Percentiles rank a stretch among this genome's conserved stretches.
phyloP scores from a whole-genome alignment of 2,797 vertebrate genomes.

The Sebastes trivittatus region DNA sequence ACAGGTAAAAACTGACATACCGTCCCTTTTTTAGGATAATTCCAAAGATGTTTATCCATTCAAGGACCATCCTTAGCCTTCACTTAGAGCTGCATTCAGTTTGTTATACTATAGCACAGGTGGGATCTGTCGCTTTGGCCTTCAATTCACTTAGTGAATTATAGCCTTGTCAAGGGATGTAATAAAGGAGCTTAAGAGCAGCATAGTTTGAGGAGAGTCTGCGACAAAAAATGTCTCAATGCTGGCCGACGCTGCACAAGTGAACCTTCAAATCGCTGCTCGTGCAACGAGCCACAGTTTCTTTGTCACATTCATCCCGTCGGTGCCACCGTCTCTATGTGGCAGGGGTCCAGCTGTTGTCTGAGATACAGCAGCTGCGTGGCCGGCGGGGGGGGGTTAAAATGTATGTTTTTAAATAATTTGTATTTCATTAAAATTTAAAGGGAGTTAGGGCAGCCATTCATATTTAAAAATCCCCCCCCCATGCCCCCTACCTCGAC shows the following conservation, averaged over 20 bases:
- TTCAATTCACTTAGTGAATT: constrained; percentile 10
- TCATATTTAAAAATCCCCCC: constrained; percentile 51
- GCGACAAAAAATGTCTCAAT: constrained; percentile 2
- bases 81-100: background rate
- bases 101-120: background rate
- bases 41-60: background rate
- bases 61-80: background rate
- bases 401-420: constrained; percentile 71
- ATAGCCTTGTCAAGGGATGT: background rate
- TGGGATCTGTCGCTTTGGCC: background rate
- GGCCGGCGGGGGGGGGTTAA: constrained; percentile 16
- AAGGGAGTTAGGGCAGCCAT: constrained; percentile 46
- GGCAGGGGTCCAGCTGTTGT: constrained; percentile 48
- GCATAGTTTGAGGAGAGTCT: background rate
- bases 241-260: background rate
- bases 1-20: too few species aligned
- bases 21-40: background rate
- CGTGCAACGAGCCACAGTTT: background rate
- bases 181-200: constrained; percentile 8
- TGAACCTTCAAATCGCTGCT: constrained; percentile 3
- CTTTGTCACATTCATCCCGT: background rate
- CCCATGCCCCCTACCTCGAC: background rate
- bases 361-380: constrained; percentile 27
- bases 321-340: background rate
- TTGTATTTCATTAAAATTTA: constrained; percentile 74